Base-by-base conservation (phyloP, 2,888 invertebrate species). In the Hemistola chrysoprasaria region DNA sequence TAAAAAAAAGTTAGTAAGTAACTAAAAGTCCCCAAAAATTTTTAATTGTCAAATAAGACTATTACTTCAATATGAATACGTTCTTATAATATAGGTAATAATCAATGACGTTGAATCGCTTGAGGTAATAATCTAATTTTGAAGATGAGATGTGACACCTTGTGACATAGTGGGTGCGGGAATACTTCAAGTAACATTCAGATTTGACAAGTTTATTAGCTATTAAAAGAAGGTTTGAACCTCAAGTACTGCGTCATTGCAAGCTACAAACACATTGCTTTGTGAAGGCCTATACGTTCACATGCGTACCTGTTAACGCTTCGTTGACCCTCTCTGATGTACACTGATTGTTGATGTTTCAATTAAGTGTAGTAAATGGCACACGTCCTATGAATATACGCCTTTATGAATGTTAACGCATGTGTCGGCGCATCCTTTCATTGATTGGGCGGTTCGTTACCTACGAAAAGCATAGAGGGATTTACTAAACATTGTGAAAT, bases 291-390 rank as follows among this genome's bases (percentile, higher is more conserved):
- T 56, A n/a, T n/a, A 53, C 50, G 58, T 59, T 65, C 53, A 60
- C 57, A 44, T 50, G 55, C 47, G 50, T 56, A 51, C 58, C 48
- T 54, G 54, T 55, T 58, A 53, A 62, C 56, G 62, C 60, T 62
- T 56, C 62, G 64, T 54, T 65, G 65, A 56, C 44, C 44, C 41
- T 37, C 50, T 56, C 47, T 51, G 53, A 58, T 53, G 53, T 53
- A 46, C 50, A 59, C 59, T 62, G 63, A 65, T 64, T 68, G 66
- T 65, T 65, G 62, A 56, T 57, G 61, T 59, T 63, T 58, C 65
- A 59, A 56, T 62, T 62, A 51, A 62, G 56, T 63, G 62, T 64
- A 56, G 56, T 56, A 52, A 52, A 55, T 45, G 46, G 43, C 41
- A 46, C 44, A 42, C 40, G 11, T 33, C 29, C n/a, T 22, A 10